Base-by-base conservation (phyloP, 1,140 invertebrate genomes). In the Oryzaephilus surinamensis region DNA sequence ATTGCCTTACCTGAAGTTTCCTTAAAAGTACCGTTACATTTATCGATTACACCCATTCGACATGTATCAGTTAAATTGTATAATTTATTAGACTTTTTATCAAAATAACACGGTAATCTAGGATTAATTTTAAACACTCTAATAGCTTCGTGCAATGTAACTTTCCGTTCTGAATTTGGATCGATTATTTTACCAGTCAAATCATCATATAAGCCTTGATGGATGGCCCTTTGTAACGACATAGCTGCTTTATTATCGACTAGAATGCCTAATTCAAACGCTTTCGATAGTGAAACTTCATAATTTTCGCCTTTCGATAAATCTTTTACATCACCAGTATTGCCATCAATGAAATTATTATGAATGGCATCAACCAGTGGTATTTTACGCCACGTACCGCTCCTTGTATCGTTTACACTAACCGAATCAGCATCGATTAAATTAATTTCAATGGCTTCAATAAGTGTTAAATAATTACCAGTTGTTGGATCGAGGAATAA, bases 141-240 rank as follows among this genome's bases (percentile, higher is more conserved):
- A 56, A 92, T 85, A 4, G 86, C 78, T 64, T 93, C 87, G 47
- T 88, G 79, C 7, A 95, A 60, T 11, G 84, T 87, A 5, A 90
- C 77, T 51, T 79, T 74, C 37, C 80, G 72, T 14, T 77, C 79
- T 2, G 77, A 82, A 18, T 70, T 71, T 7, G 84, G 79, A 66
- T 93, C 85, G 13, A 74, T 72, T 14, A 95, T 73, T 65, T 84
- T 83, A n/a, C 88, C 85, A 1, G 74, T 78, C 34, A 70, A 66
- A 34, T 84, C 81, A 49, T 86, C 79, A 55, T 91, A 91, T 0
- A 89, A 62, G 2, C 88, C 88, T 64, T 89, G 82, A 60, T 90
- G 84, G 29, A 93, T 77, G 1, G 84, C 83, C 59, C 82, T 69
- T 56, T 92, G 89, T 18, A 94, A 57, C 4, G 86, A 89, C n/a